phyloP scores from a whole-genome alignment of 2,113 vertebrate species.

The Anolis sagrei region DNA sequence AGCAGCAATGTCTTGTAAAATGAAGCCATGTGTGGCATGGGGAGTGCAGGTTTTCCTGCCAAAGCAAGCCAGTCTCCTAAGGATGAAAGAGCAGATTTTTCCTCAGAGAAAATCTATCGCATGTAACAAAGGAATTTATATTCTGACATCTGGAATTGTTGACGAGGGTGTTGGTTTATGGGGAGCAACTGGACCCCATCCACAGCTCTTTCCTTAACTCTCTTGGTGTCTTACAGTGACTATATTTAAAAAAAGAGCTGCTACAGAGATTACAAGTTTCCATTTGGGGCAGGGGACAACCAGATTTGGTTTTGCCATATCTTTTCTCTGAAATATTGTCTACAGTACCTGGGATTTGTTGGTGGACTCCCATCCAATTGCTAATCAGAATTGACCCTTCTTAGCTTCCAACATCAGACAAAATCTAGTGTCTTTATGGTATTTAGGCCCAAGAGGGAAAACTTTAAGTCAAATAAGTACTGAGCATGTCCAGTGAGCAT shows the following conservation, averaged over 20 bases:
- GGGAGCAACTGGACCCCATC: background rate
- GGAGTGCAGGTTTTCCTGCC: background rate
- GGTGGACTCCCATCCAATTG: too few species aligned
- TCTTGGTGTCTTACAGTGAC: background rate
- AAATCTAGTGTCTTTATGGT: too few species aligned
- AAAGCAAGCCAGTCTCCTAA: background rate
- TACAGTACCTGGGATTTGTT: too few species aligned
- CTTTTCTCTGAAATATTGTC: too few species aligned
- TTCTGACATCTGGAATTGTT: slow-evolving; percentile 14
- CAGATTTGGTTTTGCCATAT: too few species aligned
- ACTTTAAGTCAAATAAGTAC: background rate
- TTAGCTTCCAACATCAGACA: too few species aligned
- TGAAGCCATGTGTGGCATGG: background rate
- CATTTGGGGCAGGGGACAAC: too few species aligned
- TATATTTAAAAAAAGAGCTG: background rate
- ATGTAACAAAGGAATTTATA: slow-evolving; percentile 1
- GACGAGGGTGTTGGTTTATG: background rate
- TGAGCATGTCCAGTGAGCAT: background rate
- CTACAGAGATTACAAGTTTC: too few species aligned
- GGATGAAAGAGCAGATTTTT: background rate
- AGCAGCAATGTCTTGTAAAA: background rate
- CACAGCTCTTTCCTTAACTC: background rate
- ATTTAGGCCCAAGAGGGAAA: background rate
- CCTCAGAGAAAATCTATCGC: slow-evolving; percentile 2
- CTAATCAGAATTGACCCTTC: too few species aligned